These are phyloP conservation scores for Gymnocypris eckloni DNA, from an alignment of 2,797 vertebrate genomes.

Conservation along the genomic window DNA sequence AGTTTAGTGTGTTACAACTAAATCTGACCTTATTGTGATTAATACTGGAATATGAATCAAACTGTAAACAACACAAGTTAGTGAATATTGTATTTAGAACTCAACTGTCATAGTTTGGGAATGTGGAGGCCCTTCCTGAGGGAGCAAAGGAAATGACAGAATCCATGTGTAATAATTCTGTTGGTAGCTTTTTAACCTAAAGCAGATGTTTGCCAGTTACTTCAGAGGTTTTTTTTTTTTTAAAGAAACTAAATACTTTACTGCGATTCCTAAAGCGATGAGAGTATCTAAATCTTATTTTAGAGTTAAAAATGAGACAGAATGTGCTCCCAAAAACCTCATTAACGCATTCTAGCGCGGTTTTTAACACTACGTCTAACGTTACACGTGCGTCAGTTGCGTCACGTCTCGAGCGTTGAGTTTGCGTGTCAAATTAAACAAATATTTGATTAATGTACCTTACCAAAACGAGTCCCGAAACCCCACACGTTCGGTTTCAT, in stretches of 20 bases:
- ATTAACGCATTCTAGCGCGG: not conserved
- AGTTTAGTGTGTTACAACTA: not conserved
- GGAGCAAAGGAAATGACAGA: constrained; percentile 71
- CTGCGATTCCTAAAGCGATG: constrained; percentile 31
- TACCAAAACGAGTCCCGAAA: not conserved
- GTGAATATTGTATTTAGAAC: not conserved
- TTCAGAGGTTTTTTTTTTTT: not conserved
- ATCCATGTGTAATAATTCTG: constrained; percentile 62
- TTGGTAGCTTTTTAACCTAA: constrained; percentile 66
- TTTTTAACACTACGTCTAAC: not conserved
- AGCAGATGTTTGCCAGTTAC: constrained; percentile 71
- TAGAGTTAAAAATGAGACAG: not conserved
- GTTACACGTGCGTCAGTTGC: not conserved
- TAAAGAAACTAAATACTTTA: not conserved
- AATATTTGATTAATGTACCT: not conserved
- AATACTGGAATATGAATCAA: not conserved
- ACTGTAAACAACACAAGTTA: not conserved
- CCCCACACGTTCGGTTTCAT: not conserved
- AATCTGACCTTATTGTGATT: not conserved
- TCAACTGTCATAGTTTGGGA: constrained; percentile 28
- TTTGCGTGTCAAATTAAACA: not conserved
- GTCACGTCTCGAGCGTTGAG: not conserved
- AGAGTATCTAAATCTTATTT: not conserved
- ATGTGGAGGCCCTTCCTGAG: constrained; percentile 30
- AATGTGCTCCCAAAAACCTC: not conserved